Evolutionary conservation across 2,113 vertebrate species (phyloP).

Genomic region (Jacana jacana): DNA sequence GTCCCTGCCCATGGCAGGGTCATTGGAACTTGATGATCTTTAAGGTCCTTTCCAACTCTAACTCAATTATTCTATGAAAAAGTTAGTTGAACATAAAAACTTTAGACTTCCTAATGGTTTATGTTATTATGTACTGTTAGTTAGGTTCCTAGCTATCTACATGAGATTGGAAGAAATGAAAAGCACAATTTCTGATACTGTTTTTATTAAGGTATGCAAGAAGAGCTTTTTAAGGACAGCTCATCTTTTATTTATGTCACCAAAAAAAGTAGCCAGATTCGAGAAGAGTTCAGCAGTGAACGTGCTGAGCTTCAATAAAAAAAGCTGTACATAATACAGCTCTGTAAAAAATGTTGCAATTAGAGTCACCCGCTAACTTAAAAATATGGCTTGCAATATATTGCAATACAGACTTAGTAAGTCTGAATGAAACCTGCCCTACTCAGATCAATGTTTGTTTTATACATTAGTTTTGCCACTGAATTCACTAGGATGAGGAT

Average conservation of each 20-base stretch:
- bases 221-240: background rate
- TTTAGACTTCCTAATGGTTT: background rate
- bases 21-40: no score
- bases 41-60: no score
- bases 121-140: background rate
- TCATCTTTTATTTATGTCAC: background rate
- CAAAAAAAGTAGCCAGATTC: conserved; percentile 22
- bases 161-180: background rate
- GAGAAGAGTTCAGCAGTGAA: background rate
- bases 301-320: background rate
- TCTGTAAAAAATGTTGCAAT: background rate
- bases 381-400: background rate
- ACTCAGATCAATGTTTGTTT: background rate
- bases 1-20: no score
- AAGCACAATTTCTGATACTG: background rate
- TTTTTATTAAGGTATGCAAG: background rate
- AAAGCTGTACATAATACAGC: background rate
- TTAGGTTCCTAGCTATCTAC: background rate
- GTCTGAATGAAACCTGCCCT: background rate
- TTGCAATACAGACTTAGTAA: background rate
- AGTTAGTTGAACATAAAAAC: background rate
- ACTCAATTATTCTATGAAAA: no score
- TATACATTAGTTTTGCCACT: background rate
- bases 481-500: background rate
- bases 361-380: background rate